Conservation (phyloP, 2,113 vertebrate species). For the Protobothrops flavoviridis region DNA sequence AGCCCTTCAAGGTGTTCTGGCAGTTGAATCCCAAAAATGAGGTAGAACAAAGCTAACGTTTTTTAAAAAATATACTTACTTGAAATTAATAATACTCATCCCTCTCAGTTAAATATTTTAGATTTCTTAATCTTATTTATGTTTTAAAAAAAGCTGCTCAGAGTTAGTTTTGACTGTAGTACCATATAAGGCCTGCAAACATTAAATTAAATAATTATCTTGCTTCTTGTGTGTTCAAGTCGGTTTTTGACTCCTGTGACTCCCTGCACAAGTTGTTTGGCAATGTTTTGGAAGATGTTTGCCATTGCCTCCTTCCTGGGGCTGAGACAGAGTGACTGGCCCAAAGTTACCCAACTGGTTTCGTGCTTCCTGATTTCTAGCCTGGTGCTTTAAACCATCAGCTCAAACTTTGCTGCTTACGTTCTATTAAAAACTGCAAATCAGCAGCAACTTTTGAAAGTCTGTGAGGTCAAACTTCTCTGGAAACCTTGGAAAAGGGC, state of each 20-base stretch:
- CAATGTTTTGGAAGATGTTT: not conserved
- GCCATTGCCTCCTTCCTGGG: not conserved
- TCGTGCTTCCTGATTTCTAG: not conserved
- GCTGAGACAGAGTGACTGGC: not conserved
- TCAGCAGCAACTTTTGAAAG: not conserved
- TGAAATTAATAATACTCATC: not conserved
- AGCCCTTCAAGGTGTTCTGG: not conserved
- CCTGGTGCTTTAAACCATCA: not conserved
- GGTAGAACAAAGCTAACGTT: not conserved
- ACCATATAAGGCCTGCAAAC: not conserved
- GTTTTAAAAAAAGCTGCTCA: not conserved
- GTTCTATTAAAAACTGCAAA: not conserved
- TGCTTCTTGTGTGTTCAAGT: not conserved
- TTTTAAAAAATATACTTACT: not conserved
- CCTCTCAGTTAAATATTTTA: not conserved
- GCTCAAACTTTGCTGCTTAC: not conserved
- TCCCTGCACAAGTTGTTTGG: not conserved
- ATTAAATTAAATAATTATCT: not conserved
- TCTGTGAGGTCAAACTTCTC: not conserved
- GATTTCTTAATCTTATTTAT: not conserved
- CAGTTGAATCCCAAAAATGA: not conserved
- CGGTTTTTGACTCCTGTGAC: not conserved
- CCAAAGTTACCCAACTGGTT: not conserved
- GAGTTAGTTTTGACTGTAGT: not conserved
- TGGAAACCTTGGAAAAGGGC: not conserved